Percentiles rank a stretch among this genome's conserved stretches.
Evolutionary conservation across 2,113 vertebrate genomes (phyloP).

Genomic region (Macaca nemestrina): DNA sequence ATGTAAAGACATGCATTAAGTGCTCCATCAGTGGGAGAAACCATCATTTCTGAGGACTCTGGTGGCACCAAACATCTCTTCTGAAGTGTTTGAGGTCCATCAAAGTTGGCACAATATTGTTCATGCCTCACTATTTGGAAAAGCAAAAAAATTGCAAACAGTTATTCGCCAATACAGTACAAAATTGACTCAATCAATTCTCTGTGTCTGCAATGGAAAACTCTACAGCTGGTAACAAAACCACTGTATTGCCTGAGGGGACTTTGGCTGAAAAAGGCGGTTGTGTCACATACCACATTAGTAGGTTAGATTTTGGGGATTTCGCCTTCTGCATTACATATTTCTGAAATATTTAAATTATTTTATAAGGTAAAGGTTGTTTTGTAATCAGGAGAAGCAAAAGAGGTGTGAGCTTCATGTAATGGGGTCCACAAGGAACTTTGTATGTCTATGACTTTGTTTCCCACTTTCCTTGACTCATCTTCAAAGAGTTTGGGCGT

Average conservation of each 20-base stretch:
- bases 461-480: neutral
- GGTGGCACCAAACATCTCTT: neutral
- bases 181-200: neutral
- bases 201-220: neutral
- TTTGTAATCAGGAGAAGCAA: neutral
- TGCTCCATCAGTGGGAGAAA: neutral
- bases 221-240: neutral
- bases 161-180: neutral
- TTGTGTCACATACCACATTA: neutral
- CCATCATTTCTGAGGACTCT: neutral
- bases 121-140: neutral
- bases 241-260: rapidly evolving
- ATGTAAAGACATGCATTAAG: too few species aligned
- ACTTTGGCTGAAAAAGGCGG: neutral
- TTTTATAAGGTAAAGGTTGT: neutral
- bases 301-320: too few species aligned
- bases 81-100: neutral
- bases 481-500: neutral
- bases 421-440: neutral
- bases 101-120: neutral
- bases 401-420: neutral
- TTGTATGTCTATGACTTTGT: neutral
- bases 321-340: neutral
- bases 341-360: neutral
- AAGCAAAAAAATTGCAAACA: neutral